These are phyloP conservation scores for Temnothorax nylanderi DNA, from an alignment of 1,140 invertebrate species.

Conservation along the genomic window DNA sequence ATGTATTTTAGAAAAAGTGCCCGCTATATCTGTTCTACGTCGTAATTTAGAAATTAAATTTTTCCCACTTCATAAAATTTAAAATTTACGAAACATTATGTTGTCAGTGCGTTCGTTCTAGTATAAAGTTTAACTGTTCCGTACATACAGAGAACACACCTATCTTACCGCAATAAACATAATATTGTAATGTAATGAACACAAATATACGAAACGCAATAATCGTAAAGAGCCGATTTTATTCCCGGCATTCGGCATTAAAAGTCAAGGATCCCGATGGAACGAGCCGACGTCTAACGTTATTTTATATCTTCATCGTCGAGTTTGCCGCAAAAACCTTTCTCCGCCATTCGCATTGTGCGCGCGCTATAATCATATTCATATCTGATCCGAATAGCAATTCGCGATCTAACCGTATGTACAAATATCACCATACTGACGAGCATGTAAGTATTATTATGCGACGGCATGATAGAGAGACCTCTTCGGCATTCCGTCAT, in stretches of 20 bases:
- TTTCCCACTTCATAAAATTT: not conserved
- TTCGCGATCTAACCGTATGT: constrained; percentile 58
- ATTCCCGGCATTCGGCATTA: constrained; percentile 7
- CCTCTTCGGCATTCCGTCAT: constrained; percentile 83
- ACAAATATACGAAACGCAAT: constrained; percentile 23
- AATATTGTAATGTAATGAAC: constrained; percentile 12
- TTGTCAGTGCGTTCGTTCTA: not conserved
- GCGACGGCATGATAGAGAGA: constrained; percentile 74
- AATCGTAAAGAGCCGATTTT: constrained; percentile 35
- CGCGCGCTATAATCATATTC: constrained; percentile 81
- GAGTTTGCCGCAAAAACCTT: constrained; percentile 39
- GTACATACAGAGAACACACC: not conserved
- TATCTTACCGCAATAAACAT: constrained; percentile 5
- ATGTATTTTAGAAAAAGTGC: not conserved
- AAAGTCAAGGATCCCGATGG: constrained; percentile 12
- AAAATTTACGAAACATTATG: constrained; percentile 12
- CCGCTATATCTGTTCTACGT: not conserved
- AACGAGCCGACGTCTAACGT: constrained; percentile 8
- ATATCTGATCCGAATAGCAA: constrained; percentile 83
- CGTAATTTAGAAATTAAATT: not conserved
- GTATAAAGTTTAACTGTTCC: not conserved
- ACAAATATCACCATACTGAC: constrained; percentile 61
- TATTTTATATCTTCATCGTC: constrained; percentile 48
- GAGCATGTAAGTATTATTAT: constrained; percentile 76
- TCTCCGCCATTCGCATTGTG: constrained; percentile 61